Conservation (phyloP, 2,113 vertebrate species). For the Rhegmatorhina hoffmannsi region DNA sequence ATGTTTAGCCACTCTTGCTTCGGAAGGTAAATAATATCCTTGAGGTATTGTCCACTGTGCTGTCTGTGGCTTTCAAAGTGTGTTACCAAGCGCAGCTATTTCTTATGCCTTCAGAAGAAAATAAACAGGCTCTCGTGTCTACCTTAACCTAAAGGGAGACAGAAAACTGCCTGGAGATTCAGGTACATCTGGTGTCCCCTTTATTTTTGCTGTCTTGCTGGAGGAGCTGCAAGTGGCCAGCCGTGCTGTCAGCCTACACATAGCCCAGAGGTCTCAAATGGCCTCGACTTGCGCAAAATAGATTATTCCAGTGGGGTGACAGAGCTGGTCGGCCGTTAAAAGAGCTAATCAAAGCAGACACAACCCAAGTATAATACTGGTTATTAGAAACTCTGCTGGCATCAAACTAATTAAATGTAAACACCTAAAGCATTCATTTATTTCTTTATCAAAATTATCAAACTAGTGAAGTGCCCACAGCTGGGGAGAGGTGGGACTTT, state of each 20-base stretch:
- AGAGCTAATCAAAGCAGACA: conserved; percentile 47
- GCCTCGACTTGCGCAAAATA: conserved; percentile 52
- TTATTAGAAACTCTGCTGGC: conserved; percentile 43
- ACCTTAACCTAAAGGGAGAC: neutral
- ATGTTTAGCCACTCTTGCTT: conserved; percentile 3
- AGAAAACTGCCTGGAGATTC: neutral
- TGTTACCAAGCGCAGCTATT: neutral
- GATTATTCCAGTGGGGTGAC: conserved; percentile 40
- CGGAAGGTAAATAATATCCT: conserved; percentile 23
- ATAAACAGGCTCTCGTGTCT: neutral
- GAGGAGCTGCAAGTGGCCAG: conserved; percentile 24
- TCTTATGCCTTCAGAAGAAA: neutral
- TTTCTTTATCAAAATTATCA: conserved; percentile 55
- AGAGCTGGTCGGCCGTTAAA: neutral
- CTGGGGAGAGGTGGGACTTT: conserved; percentile 56
- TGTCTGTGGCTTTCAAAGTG: neutral
- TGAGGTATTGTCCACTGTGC: neutral
- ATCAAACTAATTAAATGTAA: conserved; percentile 47
- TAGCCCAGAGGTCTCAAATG: conserved; percentile 29
- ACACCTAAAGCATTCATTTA: conserved; percentile 57
- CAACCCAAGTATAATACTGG: conserved; percentile 7
- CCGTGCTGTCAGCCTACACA: neutral
- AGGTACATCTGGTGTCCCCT: neutral
- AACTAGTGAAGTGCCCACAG: conserved; percentile 27
- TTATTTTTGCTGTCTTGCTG: neutral